These are phyloP conservation scores for Dendronephthya gigantea DNA, from an alignment of 64 coral and sea anemone species.

Conservation along the genomic window DNA sequence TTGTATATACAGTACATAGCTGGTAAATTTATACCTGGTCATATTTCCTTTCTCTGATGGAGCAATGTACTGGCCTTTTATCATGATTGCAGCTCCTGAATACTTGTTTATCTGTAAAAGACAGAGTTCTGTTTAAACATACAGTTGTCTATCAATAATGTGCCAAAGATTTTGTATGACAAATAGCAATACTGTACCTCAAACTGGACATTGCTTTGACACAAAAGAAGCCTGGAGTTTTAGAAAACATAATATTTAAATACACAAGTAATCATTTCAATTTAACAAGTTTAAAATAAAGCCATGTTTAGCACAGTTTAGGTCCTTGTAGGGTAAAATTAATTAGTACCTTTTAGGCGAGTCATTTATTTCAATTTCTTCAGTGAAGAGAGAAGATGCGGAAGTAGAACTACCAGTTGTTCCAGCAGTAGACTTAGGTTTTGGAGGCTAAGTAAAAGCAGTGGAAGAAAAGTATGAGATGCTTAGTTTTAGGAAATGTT, in stretches of 20 bases:
- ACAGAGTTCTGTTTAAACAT: no score
- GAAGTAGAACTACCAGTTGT: constrained; percentile 7
- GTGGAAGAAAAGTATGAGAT: background rate
- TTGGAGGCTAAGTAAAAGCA: constrained; percentile 10
- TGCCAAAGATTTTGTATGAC: no score
- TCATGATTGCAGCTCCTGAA: constrained; percentile 12
- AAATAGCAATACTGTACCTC: background rate
- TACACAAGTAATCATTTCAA: no score
- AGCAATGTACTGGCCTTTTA: background rate
- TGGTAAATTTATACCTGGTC: background rate
- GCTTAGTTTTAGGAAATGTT: background rate
- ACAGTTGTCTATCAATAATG: no score
- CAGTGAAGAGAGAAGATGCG: constrained; percentile 43
- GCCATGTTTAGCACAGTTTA: no score
- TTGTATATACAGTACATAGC: background rate
- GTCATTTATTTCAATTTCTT: constrained; percentile 90
- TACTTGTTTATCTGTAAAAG: constrained; percentile 70
- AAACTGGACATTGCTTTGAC: constrained; percentile 3
- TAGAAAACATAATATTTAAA: background rate
- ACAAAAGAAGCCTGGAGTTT: background rate
- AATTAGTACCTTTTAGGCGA: constrained; percentile 54
- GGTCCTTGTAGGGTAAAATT: no score
- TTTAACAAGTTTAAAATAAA: no score
- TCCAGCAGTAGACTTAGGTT: background rate
- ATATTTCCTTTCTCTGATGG: constrained; percentile 11